Evolutionary conservation across 1,140 invertebrate genomes (phyloP), one percentile per base, ranked within the genome.

Genomic region (Catajapyx aquilonaris): DNA sequence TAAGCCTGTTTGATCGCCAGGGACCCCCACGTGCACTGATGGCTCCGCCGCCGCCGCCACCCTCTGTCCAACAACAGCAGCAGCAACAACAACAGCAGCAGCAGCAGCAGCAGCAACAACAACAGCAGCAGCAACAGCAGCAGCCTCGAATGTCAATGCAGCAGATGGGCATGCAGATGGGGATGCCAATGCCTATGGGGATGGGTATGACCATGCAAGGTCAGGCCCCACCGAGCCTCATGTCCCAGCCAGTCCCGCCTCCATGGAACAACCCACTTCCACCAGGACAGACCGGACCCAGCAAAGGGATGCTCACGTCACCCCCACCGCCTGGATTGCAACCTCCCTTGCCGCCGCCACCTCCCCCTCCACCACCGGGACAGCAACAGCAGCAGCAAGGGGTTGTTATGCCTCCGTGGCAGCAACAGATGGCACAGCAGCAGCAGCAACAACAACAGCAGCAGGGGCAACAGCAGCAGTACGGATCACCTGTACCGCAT

Each of bases 321-420:
- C 44, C 44, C 33, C 48, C 46, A 25, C 54, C 52, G 16, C 55
- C 61, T 0, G 53, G 64, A 33, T 41, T 44, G 11, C 46, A 44
- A 18, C 62, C 63, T 17, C 59, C 64, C 11, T 56, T 60, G 30
- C 61, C 60, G 2, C 63, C 60, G 5, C 69, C 70, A 28, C 69
- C 68, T 20, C 66, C 69, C 20, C 65, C 62, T 17, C 65, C 60
- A 31, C 54, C 60, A 3, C 55, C 52, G 17, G 60, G 60, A 41
- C 62, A 61, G 20, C 63, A 63, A 10, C 60, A 1, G 55, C 52
- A 22, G 60, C 63, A 56, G 60, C 60, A 5, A 59, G 59, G 3
- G 57, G 59, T 1, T 57, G 56, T 52, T 39, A 57, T 60, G 28
- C 62, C 64, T 15, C 61, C 62, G 1, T 42, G 65, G 28, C 60